These are phyloP conservation scores for Graphium colonna DNA, from an alignment of 2,888 invertebrate genomes.

Conservation along the genomic window DNA sequence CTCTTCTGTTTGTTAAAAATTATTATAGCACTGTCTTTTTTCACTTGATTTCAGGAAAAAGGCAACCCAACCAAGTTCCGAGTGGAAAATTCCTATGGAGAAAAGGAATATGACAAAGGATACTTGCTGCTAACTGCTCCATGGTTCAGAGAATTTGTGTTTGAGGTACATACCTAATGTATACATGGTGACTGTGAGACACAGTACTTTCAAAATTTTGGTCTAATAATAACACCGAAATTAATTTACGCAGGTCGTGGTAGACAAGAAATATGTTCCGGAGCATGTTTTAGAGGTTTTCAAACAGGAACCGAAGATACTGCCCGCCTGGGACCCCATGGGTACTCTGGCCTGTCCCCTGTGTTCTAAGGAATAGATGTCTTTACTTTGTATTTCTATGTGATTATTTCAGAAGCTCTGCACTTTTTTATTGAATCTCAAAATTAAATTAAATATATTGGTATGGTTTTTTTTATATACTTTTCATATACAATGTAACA, in stretches of 20 bases:
- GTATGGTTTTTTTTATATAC: not conserved
- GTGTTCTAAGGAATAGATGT: conserved; percentile 46
- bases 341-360: conserved; percentile 85
- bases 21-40: no score
- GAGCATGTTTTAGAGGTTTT: conserved; percentile 87
- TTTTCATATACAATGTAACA: no score
- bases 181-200: no score
- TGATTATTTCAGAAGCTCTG: conserved; percentile 7
- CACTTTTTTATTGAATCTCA: conserved; percentile 10
- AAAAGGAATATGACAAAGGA: conserved; percentile 92
- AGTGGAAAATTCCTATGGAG: conserved; percentile 96
- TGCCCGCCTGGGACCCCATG: conserved; percentile 98
- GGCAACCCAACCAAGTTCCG: conserved; percentile 87
- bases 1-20: no score
- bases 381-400: not conserved
- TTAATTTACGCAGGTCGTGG: conserved; percentile 81
- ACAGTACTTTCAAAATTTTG: no score
- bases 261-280: conserved; percentile 91
- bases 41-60: no score
- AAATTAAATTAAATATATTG: conserved; percentile 4
- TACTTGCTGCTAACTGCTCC: conserved; percentile 90
- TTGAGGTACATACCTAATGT: no score
- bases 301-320: conserved; percentile 85
- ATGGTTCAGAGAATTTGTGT: conserved; percentile 94
- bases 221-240: no score